These are phyloP conservation scores for Drosophila seguyi DNA, from an alignment of 1,140 invertebrate genomes.

Conservation along the genomic window DNA sequence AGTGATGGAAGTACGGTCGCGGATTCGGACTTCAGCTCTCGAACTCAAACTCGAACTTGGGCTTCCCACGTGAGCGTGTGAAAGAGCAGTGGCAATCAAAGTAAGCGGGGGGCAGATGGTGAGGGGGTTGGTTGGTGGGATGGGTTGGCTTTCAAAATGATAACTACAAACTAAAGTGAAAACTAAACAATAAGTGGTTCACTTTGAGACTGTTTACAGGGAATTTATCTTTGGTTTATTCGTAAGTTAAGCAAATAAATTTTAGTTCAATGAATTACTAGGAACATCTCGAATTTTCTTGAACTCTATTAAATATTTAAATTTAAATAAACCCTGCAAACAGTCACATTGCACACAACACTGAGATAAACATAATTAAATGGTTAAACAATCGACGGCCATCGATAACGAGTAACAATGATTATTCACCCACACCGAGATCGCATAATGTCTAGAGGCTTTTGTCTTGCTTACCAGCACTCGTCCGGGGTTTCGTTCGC, in stretches of 20 bases:
- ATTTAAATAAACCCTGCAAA: neutral
- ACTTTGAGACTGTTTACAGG: slow-evolving; percentile 25
- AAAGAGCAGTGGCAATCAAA: slow-evolving; percentile 48
- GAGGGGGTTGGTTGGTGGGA: neutral
- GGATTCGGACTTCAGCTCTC: slow-evolving; percentile 14
- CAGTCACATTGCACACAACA: slow-evolving; percentile 42
- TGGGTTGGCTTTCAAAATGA: slow-evolving; percentile 39
- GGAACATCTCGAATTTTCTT: neutral
- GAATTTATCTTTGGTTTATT: neutral
- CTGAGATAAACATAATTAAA: slow-evolving; percentile 54
- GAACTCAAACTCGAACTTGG: neutral
- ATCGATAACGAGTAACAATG: slow-evolving; percentile 61
- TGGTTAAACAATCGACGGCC: slow-evolving; percentile 45
- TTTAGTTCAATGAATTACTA: slow-evolving; percentile 1
- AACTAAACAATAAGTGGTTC: slow-evolving; percentile 57
- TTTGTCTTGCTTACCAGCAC: slow-evolving; percentile 85
- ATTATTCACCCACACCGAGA: slow-evolving; percentile 84
- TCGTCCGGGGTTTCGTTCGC: slow-evolving; percentile 84
- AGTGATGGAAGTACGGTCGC: slow-evolving; percentile 49
- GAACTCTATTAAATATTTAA: neutral
- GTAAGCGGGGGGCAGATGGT: slow-evolving; percentile 24
- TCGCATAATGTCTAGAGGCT: slow-evolving; percentile 62
- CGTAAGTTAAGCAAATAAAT: neutral
- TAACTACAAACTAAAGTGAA: slow-evolving; percentile 54
- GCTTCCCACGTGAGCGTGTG: slow-evolving; percentile 80